Conservation (phyloP, 92 coral and sea anemone species). For the Zoanthus sansibaricus region DNA sequence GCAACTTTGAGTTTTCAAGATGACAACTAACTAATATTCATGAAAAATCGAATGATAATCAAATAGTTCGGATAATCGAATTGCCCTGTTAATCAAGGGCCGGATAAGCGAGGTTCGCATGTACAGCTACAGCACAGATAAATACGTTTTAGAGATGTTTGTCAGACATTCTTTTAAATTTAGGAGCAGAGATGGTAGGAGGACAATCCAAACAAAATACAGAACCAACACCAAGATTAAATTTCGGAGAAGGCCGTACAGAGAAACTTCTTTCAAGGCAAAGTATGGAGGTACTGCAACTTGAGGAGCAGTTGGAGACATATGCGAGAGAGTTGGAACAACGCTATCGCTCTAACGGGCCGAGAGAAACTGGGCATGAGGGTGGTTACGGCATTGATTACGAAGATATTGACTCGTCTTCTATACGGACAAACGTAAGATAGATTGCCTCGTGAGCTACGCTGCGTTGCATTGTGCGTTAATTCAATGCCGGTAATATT, state of each 20-base stretch:
- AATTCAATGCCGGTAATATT: neutral
- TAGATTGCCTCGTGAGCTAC: neutral
- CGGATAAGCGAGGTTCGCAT: too few relatives aligned
- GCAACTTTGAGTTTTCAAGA: too few relatives aligned
- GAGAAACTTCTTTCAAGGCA: conserved; percentile 78
- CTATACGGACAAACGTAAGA: conserved; percentile 1
- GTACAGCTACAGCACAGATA: too few relatives aligned
- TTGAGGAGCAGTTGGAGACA: conserved; percentile 72
- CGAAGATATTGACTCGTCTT: neutral
- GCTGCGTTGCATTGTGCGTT: neutral
- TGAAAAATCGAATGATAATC: too few relatives aligned
- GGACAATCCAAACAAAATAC: neutral
- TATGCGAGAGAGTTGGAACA: conserved; percentile 76
- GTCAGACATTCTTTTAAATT: too few relatives aligned
- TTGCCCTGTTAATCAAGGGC: too few relatives aligned
- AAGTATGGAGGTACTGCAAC: conserved; percentile 77
- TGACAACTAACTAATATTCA: too few relatives aligned
- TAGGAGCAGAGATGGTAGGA: neutral
- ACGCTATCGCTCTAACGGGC: conserved; percentile 43
- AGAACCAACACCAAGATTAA: conserved; percentile 66
- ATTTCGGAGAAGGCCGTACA: conserved; percentile 71
- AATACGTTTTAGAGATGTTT: too few relatives aligned
- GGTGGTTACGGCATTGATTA: conserved; percentile 14
- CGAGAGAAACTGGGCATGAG: conserved; percentile 32
- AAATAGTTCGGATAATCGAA: too few relatives aligned